phyloP scores from a whole-genome alignment of 2,113 vertebrate genomes.

The Pan troglodytes region NHGRI_mPanTro3-v2.1_pri NC_072414.2:54592501-54593000 shows the following conservation, averaged over 20 bases:
- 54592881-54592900: background rate
- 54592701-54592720: background rate
- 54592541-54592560: background rate
- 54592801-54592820: rapidly evolving
- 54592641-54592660: background rate
- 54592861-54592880: background rate
- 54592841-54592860: background rate
- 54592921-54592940: background rate
- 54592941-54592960: background rate
- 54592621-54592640: background rate
- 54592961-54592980: background rate
- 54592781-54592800: background rate
- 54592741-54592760: background rate
- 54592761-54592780: background rate
- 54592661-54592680: background rate
- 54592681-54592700: background rate
- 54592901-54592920: too few species aligned
- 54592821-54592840: background rate
- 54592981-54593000: background rate
- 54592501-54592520: background rate
- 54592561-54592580: background rate
- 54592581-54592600: background rate
- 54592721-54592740: background rate
- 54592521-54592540: background rate
- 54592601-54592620: background rate